Evolutionary conservation across 2,888 invertebrate species (phyloP).

Genomic region (Tetranychus truncatus): DNA sequence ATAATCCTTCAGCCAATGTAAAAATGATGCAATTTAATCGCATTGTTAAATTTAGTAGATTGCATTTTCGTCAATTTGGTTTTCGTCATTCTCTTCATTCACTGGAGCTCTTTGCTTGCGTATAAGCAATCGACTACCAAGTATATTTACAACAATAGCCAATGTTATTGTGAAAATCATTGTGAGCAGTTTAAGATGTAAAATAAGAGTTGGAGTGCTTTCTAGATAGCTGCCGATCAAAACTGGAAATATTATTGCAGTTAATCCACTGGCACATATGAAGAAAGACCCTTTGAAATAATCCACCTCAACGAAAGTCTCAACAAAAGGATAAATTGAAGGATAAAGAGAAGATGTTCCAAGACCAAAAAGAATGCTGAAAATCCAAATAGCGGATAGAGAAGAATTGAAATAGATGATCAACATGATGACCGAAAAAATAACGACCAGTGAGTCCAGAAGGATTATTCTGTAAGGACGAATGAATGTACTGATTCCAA

Average conservation of each 20-base stretch:
- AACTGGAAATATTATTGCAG: slow-evolving; percentile 18
- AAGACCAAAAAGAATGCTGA: slow-evolving; percentile 17
- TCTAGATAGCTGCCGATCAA: slow-evolving; percentile 18
- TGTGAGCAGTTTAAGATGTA: neutral
- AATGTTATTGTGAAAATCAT: neutral
- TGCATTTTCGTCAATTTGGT: neutral
- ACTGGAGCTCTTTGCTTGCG: neutral
- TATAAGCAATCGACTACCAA: neutral
- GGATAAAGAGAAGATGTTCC: slow-evolving; percentile 19
- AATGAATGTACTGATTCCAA: neutral
- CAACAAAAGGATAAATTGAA: slow-evolving; percentile 20
- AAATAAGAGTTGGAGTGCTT: slow-evolving; percentile 6
- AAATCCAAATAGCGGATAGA: slow-evolving; percentile 17
- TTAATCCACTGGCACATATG: slow-evolving; percentile 19
- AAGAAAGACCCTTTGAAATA: slow-evolving; percentile 19
- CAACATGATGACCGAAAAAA: neutral
- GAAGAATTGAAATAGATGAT: slow-evolving; percentile 11
- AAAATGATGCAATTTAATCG: no score
- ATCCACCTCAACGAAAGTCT: slow-evolving; percentile 15
- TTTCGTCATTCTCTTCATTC: neutral
- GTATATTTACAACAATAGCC: neutral
- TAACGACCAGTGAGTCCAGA: neutral
- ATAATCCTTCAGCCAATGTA: no score
- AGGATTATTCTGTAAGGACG: neutral
- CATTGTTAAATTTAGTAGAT: no score